phyloP scores from a whole-genome alignment of 2,888 invertebrate genomes.

The Euproctis similis region DNA sequence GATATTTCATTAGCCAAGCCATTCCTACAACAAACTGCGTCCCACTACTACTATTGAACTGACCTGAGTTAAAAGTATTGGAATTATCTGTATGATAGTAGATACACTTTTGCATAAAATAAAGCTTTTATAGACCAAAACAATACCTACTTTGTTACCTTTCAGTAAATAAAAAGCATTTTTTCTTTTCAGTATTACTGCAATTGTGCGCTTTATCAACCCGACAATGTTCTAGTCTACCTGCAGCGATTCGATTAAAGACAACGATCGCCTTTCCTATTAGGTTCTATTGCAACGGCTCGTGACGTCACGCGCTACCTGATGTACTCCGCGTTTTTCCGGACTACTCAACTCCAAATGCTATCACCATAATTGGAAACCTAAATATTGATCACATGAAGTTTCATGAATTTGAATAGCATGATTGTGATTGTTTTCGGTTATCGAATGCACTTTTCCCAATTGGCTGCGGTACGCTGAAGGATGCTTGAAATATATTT shows the following conservation, averaged over 20 bases:
- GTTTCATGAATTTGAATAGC: slow-evolving; percentile 37
- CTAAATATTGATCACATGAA: slow-evolving; percentile 35
- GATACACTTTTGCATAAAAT: no score
- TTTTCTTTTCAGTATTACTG: slow-evolving; percentile 17
- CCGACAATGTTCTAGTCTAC: slow-evolving; percentile 22
- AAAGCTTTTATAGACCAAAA: no score
- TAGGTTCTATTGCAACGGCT: slow-evolving; percentile 51
- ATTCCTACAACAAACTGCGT: no score
- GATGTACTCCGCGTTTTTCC: slow-evolving; percentile 24
- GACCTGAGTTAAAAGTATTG: no score
- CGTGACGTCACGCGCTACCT: slow-evolving; percentile 46
- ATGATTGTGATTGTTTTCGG: slow-evolving; percentile 19
- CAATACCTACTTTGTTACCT: no score
- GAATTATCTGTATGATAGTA: no score
- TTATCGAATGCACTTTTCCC: slow-evolving; percentile 19
- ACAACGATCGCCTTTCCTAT: slow-evolving; percentile 64
- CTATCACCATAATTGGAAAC: slow-evolving; percentile 45
- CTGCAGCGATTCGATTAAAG: slow-evolving; percentile 60
- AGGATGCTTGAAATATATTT: slow-evolving; percentile 3
- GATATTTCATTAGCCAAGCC: no score
- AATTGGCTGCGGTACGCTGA: slow-evolving; percentile 9
- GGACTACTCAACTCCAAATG: slow-evolving; percentile 30
- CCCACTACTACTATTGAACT: no score
- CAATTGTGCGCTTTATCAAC: slow-evolving; percentile 16
- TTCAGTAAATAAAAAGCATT: slow-evolving; percentile 6